Percentiles rank a stretch among this genome's conserved stretches.
Conservation (phyloP, 1,140 invertebrate species). For the Lutraria rhynchaena region DNA sequence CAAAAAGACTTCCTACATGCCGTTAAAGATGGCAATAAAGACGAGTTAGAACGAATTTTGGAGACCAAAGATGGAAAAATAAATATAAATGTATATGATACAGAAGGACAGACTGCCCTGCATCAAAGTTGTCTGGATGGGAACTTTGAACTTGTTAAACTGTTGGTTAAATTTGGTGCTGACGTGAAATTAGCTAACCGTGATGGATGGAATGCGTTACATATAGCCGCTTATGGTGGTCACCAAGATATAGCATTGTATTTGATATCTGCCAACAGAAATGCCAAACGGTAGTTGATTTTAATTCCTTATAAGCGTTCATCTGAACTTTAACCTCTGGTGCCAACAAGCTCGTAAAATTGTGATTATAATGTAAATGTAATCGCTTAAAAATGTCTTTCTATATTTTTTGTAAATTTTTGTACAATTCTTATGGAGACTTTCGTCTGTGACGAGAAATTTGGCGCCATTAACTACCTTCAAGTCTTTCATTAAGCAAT, state of each 20-base stretch:
- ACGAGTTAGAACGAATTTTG: constrained; percentile 79
- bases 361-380: constrained; percentile 5
- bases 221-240: constrained; percentile 83
- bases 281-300: constrained; percentile 41
- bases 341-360: neutral
- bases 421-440: no score
- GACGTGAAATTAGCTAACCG: constrained; percentile 83
- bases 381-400: constrained; percentile 11
- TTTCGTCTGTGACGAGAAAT: no score
- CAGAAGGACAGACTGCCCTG: constrained; percentile 83
- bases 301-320: neutral
- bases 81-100: constrained; percentile 83
- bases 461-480: neutral
- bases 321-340: neutral
- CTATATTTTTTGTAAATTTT: neutral
- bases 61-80: constrained; percentile 80
- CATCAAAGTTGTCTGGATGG: constrained; percentile 84
- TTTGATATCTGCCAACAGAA: constrained; percentile 74
- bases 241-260: constrained; percentile 83
- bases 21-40: constrained; percentile 80
- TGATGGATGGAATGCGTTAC: constrained; percentile 84
- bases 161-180: constrained; percentile 83
- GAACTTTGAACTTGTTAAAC: constrained; percentile 84
- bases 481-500: constrained; percentile 16
- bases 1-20: constrained; percentile 81